Conservation (phyloP, 2,113 vertebrate species). For the Neogobius melanostomus region DNA sequence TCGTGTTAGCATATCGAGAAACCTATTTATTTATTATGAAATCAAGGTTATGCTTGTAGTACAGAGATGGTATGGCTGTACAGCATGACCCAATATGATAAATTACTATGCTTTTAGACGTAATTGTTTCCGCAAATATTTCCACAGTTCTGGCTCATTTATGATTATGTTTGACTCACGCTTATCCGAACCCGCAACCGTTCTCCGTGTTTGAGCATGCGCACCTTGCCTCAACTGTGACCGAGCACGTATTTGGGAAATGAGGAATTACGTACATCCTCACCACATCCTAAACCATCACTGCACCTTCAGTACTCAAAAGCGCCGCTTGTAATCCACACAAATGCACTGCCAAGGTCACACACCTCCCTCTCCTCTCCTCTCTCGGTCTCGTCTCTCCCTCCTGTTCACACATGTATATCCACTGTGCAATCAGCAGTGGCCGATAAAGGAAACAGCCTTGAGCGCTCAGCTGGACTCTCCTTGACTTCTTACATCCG, state of each 20-base stretch:
- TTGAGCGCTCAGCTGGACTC: conserved; percentile 50
- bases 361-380: conserved; percentile 17
- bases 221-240: too few relatives aligned
- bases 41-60: neutral
- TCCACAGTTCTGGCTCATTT: neutral
- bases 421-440: conserved; percentile 42
- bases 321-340: conserved; percentile 3
- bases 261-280: too few relatives aligned
- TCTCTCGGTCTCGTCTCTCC: conserved; percentile 9
- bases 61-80: neutral
- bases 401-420: conserved; percentile 16
- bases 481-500: conserved; percentile 56
- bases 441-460: conserved; percentile 57
- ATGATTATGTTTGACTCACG: too few relatives aligned
- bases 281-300: neutral
- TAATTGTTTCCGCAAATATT: neutral
- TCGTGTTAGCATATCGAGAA: too few relatives aligned
- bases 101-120: too few relatives aligned
- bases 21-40: neutral
- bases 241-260: too few relatives aligned
- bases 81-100: too few relatives aligned
- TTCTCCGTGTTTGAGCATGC: too few relatives aligned
- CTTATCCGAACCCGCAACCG: too few relatives aligned
- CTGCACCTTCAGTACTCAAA: neutral
- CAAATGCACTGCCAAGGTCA: conserved; percentile 45